Conservation (phyloP, 1,140 invertebrate genomes). For the Saccostrea echinata region DNA sequence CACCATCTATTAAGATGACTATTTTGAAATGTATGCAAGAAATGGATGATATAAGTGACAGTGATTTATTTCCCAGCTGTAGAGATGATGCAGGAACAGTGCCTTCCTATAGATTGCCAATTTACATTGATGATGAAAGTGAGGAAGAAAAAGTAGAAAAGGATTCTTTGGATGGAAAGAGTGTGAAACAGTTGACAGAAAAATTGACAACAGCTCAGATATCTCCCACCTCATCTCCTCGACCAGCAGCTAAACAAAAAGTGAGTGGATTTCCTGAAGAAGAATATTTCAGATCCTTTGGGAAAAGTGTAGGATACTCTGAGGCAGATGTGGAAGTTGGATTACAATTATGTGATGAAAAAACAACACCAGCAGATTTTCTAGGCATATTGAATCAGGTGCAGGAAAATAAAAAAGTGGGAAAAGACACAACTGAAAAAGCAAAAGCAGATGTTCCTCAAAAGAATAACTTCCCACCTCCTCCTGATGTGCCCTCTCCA, state of each 20-base stretch:
- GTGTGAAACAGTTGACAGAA: conserved; percentile 26
- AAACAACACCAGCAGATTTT: conserved; percentile 68
- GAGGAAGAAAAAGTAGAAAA: conserved; percentile 31
- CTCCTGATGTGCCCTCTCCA: conserved; percentile 39
- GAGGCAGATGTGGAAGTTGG: conserved; percentile 62
- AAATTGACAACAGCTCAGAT: conserved; percentile 33
- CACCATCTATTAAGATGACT: conserved; percentile 56
- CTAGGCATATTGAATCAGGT: conserved; percentile 55
- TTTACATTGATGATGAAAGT: conserved; percentile 48
- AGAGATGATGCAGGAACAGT: background rate
- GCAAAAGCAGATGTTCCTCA: conserved; percentile 7
- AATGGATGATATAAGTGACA: conserved; percentile 59
- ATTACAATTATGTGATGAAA: conserved; percentile 63
- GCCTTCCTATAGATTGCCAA: conserved; percentile 45
- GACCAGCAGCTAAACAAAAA: background rate
- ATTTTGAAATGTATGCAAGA: conserved; percentile 62
- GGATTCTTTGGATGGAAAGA: conserved; percentile 8
- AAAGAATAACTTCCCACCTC: conserved; percentile 51
- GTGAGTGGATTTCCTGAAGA: conserved; percentile 38
- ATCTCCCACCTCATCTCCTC: conserved; percentile 24
- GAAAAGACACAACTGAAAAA: conserved; percentile 17
- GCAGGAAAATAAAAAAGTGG: conserved; percentile 38
- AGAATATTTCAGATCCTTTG: conserved; percentile 63
- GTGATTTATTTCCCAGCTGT: conserved; percentile 55
- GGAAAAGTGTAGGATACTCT: conserved; percentile 61